These are phyloP conservation scores for Caenorhabditis sp. DNA, from an alignment of 2,888 invertebrate genomes.

Conservation along the genomic window DNA sequence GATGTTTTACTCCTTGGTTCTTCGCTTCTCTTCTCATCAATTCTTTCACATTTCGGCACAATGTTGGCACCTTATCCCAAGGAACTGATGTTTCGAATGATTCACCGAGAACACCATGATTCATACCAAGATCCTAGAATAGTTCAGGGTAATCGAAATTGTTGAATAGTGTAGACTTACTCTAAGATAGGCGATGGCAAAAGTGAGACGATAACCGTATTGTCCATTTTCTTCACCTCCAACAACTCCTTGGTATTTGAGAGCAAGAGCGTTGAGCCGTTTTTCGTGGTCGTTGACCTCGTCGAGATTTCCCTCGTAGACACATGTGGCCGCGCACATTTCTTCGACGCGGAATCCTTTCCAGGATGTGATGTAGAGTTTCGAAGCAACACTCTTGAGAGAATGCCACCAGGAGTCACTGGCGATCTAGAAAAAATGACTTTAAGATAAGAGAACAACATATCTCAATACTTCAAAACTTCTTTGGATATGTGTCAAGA, in stretches of 20 bases:
- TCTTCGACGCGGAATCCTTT: conserved; percentile 85
- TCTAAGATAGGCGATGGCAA: conserved; percentile 95
- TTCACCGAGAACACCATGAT: conserved; percentile 87
- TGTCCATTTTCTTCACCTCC: conserved; percentile 93
- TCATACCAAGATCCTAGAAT: conserved; percentile 87
- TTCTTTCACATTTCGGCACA: conserved; percentile 89
- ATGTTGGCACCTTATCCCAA: conserved; percentile 77
- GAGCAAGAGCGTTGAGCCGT: conserved; percentile 82
- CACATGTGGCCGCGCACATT: conserved; percentile 89
- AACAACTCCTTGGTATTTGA: conserved; percentile 41
- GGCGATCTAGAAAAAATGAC: conserved; percentile 14
- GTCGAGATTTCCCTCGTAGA: conserved; percentile 82
- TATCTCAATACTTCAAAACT: no score
- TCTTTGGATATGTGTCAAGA: no score
- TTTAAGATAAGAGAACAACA: no score
- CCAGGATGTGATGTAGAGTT: conserved; percentile 85
- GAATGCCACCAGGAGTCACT: conserved; percentile 71
- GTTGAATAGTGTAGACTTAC: no score
- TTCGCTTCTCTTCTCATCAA: conserved; percentile 77
- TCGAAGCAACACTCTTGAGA: conserved; percentile 84
- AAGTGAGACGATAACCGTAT: conserved; percentile 93
- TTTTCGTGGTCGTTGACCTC: conserved; percentile 83
- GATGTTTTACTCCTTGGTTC: conserved; percentile 73
- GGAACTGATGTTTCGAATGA: conserved; percentile 98
- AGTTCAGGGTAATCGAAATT: no score